These are phyloP conservation scores for Riptortus pedestris DNA, from an alignment of 1,140 invertebrate species.

Conservation along the genomic window DNA sequence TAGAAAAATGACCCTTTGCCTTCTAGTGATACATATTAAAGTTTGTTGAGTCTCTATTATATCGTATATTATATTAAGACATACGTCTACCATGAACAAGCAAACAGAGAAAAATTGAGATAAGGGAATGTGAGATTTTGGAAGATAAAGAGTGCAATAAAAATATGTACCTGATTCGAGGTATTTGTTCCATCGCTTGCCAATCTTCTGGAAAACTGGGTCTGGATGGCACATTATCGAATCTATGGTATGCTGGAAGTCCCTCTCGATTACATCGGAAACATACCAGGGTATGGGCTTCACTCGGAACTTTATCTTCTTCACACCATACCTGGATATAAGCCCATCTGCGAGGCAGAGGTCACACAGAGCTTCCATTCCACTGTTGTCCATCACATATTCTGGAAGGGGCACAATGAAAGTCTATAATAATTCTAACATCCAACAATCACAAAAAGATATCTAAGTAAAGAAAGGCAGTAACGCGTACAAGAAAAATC, in stretches of 20 bases:
- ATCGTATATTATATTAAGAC: too few species aligned
- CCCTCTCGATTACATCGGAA: constrained; percentile 71
- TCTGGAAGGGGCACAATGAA: constrained; percentile 49
- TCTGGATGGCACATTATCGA: constrained; percentile 38
- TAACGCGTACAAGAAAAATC: constrained; percentile 33
- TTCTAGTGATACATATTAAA: too few species aligned
- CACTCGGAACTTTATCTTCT: constrained; percentile 68
- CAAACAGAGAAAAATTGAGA: too few species aligned
- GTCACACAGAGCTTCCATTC: constrained; percentile 87
- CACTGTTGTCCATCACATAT: constrained; percentile 86
- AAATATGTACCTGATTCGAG: too few species aligned
- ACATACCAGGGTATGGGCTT: constrained; percentile 95
- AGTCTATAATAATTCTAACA: neutral
- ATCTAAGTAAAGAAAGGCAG: constrained; percentile 2
- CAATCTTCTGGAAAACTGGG: constrained; percentile 37
- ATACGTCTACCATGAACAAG: too few species aligned
- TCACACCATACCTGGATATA: constrained; percentile 50
- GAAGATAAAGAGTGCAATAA: too few species aligned
- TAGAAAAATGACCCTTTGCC: too few species aligned
- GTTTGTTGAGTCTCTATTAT: too few species aligned
- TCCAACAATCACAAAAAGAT: constrained; percentile 20
- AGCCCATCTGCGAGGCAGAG: constrained; percentile 77
- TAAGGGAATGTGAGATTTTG: too few species aligned
- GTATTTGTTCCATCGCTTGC: constrained; percentile 42
- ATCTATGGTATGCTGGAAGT: constrained; percentile 62